A percentile compares a stretch with the other conserved stretches of the same genome.
phyloP scores from a whole-genome alignment of 2,888 invertebrate genomes.

The Heterodera filipjevi region DNA sequence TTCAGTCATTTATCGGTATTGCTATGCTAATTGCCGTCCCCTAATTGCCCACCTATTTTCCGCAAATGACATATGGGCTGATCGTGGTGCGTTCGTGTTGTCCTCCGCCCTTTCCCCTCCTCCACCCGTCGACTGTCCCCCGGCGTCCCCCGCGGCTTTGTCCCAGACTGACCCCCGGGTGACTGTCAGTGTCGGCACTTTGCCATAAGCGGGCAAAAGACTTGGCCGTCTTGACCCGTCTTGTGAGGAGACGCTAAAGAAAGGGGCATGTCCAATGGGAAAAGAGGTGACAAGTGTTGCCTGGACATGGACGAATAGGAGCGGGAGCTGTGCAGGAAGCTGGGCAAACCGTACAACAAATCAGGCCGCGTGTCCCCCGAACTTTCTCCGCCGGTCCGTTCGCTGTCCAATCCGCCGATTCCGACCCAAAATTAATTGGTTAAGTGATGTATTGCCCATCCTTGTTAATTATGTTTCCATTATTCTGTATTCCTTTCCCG shows the following conservation, averaged over 20 bases:
- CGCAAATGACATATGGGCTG: background rate
- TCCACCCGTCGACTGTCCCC: background rate
- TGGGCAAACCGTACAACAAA: background rate
- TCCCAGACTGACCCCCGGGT: constrained; percentile 13
- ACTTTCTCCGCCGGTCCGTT: background rate
- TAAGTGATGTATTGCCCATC: too few species aligned
- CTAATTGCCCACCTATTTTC: background rate
- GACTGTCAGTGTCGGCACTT: constrained; percentile 20
- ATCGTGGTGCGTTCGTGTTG: background rate
- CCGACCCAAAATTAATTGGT: background rate
- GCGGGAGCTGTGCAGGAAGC: constrained; percentile 14
- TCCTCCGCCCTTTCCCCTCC: background rate
- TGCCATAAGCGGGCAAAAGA: background rate
- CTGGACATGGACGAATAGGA: background rate
- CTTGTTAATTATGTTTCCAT: too few species aligned
- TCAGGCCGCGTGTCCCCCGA: background rate
- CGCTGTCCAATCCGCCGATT: background rate
- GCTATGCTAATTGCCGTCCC: constrained; percentile 42
- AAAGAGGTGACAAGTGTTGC: background rate
- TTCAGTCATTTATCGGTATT: constrained; percentile 40
- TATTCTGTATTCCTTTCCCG: too few species aligned
- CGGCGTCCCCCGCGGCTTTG: background rate
- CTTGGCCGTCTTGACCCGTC: background rate
- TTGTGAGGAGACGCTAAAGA: constrained; percentile 6
- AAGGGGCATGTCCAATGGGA: background rate